Evolutionary conservation across 2,113 vertebrate genomes (phyloP), one percentile per base, ranked within the genome.

Genomic region (Ammodytes marinus): DNA sequence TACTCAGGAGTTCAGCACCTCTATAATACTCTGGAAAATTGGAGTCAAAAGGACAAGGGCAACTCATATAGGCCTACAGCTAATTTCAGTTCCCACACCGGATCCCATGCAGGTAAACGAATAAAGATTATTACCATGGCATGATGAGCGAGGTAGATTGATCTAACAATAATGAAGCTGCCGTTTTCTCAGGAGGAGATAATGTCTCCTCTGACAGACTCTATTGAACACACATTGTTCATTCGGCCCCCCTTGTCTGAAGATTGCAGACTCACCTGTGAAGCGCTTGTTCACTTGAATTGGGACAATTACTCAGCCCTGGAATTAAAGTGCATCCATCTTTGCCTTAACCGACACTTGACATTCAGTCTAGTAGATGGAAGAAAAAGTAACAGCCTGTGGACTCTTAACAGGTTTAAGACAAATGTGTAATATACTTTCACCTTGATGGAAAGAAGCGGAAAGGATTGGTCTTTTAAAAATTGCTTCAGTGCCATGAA

Each of bases 51-150:
- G n/a, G 27, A 82, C 52, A 47, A 49, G 7, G 0, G 40, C 19
- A 27, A 27, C 14, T 69, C 71, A 68, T 75, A 42, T 69, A 14
- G 68, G 61, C 52, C 42, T 43, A 59, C 40, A 65, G 40, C 11
- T 39, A 74, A 1, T 52, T 74, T 52, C 42, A 40, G 11, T 45
- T 14, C 15, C 14, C 61, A 43, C 52, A 47, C 12, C 45, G 27
- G 49, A 75, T 42, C 74, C 55, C 46, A 69, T 27, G 27, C 27
- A 27, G 27, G 64, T 69, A 69, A 77, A 77, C 83, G 77, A 63
- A 85, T 81, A 58, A 81, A 76, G 58, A 40, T 58, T 17, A 69
- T 69, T 52, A 50, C 27, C 73, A 57, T 42, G 17, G 61, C 12
- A 40, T 71, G 54, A n/a, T n/a, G 53, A 53, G 17, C 6, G 13